Evolutionary conservation across 2,113 vertebrate genomes (phyloP).

Genomic region (Cepphus grylle): DNA sequence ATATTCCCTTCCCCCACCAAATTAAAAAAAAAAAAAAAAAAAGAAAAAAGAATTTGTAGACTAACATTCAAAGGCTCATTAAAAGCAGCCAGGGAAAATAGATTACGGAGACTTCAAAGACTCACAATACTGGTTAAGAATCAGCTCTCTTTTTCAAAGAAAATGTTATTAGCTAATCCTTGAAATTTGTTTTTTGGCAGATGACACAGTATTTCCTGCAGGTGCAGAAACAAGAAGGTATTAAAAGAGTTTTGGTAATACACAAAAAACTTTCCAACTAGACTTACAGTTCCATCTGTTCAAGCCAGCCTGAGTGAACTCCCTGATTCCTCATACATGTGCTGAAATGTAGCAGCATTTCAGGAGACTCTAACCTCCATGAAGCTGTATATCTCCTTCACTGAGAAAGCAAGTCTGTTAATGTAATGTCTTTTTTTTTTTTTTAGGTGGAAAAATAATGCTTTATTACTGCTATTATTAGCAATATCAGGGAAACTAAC

Average conservation of each 20-base stretch:
- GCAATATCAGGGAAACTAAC: background rate
- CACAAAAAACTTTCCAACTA: background rate
- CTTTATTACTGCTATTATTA: background rate
- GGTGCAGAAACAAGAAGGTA: constrained; percentile 34
- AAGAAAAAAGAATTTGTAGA: background rate
- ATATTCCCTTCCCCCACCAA: constrained; percentile 13
- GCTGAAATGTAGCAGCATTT: background rate
- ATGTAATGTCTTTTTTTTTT: background rate
- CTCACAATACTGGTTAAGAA: constrained; percentile 32
- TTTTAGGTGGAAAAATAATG: background rate
- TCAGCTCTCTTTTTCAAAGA: constrained; percentile 59
- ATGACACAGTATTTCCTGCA: constrained; percentile 61
- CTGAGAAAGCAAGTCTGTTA: background rate
- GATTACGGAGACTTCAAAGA: constrained; percentile 60
- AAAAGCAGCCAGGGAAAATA: constrained; percentile 62
- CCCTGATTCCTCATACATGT: background rate
- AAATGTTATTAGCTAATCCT: constrained; percentile 65
- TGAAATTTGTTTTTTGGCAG: constrained; percentile 61
- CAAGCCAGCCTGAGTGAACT: background rate
- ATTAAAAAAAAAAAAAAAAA: background rate
- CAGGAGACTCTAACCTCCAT: background rate
- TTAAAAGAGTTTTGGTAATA: constrained; percentile 31
- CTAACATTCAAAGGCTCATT: constrained; percentile 57
- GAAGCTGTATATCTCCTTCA: background rate
- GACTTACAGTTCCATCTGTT: background rate